Evolutionary conservation across 23 tunicate genomes (phyloP).

Genomic region (Oikopleura vanhoeffeni): DNA sequence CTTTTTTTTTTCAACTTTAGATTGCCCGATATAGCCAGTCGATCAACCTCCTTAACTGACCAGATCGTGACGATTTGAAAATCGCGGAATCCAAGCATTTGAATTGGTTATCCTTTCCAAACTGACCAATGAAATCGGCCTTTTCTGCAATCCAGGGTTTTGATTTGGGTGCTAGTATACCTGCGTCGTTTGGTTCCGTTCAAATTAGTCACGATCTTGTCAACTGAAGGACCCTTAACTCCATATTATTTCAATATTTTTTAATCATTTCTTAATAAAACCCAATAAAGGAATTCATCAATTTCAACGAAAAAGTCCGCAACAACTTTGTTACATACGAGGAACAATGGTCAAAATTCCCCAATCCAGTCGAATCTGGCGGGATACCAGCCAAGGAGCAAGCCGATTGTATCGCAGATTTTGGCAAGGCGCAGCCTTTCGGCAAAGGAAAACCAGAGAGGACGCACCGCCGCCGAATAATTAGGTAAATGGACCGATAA

Average conservation of each 20-base stretch:
- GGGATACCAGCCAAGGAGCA: slow-evolving; percentile 40
- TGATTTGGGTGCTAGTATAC: too few species aligned
- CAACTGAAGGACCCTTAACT: slow-evolving; percentile 17
- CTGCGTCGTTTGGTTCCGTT: slow-evolving; percentile 23
- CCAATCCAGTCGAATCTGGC: slow-evolving; percentile 41
- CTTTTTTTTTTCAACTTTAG: too few species aligned
- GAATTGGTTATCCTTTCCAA: too few species aligned
- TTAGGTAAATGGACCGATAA: too few species aligned
- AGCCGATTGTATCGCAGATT: slow-evolving; percentile 37
- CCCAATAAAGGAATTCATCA: not conserved
- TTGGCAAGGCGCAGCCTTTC: slow-evolving; percentile 28
- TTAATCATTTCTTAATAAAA: too few species aligned
- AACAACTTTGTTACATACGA: not conserved
- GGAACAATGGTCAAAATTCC: slow-evolving; percentile 17
- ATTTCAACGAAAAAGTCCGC: not conserved
- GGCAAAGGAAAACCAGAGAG: not conserved
- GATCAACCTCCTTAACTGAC: too few species aligned
- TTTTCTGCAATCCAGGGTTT: too few species aligned
- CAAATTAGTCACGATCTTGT: slow-evolving; percentile 19
- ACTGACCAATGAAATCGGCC: too few species aligned
- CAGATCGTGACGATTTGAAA: too few species aligned
- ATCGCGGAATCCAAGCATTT: too few species aligned
- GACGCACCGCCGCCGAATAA: slow-evolving; percentile 8
- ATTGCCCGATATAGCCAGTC: too few species aligned
- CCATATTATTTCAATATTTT: too few species aligned